Evolutionary conservation across 2,888 invertebrate genomes (phyloP), one percentile per base, ranked within the genome.

Genomic region (Mongoloraphidia duomilia): DNA sequence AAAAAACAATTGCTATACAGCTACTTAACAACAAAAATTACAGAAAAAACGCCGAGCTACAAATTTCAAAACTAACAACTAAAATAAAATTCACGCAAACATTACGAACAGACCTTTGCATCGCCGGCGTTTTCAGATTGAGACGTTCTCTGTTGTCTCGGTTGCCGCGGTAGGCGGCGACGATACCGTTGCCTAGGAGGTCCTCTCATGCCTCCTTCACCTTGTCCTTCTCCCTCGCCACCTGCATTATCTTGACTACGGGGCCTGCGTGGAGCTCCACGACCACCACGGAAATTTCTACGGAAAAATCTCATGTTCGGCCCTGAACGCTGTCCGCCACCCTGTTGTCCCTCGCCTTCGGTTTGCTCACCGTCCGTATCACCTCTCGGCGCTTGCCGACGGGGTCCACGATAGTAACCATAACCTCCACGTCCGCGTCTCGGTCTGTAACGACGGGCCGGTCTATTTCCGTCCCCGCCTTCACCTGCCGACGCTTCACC

Each of bases 261-360:
- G 50, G 73, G 73, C 56, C 74, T 68, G 54, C 73, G 64, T 50
- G 67, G 66, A 39, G 78, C 69, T 44, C 74, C 78, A 56, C 79
- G 73, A 57, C 80, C 80, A 44, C 82, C 80, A 56, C 82, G 79
- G 74, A 79, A 81, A 65, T 84, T 84, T 57, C 82, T 80, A 60
- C 82, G 82, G 79, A 79, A 84, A 69, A 79, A 84, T 60, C 82
- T 77, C 61, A 74, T 71, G 53, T 68, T 66, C 54, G 74, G 71
- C 52, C 72, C 67, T 54, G 67, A 64, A 46, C 73, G 72, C 40
- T 67, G 68, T 11, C 62, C 60, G 44, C 64, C 66, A 50, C 66
- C 69, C 38, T 65, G 66, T 48, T 63, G 59, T 1, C 56, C 59
- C 17, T 59, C 62, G 37, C 52, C 57, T 12, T 56, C 63, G 61